Evolutionary conservation across 1,140 invertebrate genomes (phyloP).

Genomic region (Centruroides vittatus): DNA sequence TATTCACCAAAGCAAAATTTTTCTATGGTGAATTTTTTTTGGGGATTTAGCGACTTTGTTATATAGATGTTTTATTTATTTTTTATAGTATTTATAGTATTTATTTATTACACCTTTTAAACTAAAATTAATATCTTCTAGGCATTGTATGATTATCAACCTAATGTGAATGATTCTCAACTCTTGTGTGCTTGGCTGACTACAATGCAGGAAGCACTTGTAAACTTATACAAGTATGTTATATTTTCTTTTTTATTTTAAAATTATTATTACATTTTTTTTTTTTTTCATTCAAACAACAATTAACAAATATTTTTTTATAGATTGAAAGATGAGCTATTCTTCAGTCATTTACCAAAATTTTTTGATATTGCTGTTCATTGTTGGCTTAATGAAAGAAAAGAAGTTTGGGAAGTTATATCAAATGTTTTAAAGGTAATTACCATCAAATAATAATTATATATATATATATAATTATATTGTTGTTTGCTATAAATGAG

Average conservation of each 20-base stretch:
- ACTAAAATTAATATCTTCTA: too few relatives aligned
- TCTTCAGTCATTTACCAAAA: conserved; percentile 39
- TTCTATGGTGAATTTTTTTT: too few relatives aligned
- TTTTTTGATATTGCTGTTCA: conserved; percentile 46
- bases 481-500: background rate
- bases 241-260: conserved; percentile 13
- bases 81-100: too few relatives aligned
- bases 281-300: background rate
- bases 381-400: conserved; percentile 53
- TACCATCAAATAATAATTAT: too few relatives aligned
- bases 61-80: too few relatives aligned
- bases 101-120: too few relatives aligned
- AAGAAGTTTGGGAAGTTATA: conserved; percentile 45
- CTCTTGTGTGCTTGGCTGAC: conserved; percentile 67
- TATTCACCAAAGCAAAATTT: too few relatives aligned
- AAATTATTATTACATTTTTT: background rate
- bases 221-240: conserved; percentile 50
- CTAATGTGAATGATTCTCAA: conserved; percentile 53
- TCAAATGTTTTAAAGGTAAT: conserved; percentile 49
- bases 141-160: conserved; percentile 66
- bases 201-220: conserved; percentile 64
- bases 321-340: conserved; percentile 16
- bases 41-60: too few relatives aligned
- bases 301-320: background rate
- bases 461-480: background rate